Conservation (phyloP, 2,888 invertebrate genomes). For the Nasonovia ribisnigri region DNA sequence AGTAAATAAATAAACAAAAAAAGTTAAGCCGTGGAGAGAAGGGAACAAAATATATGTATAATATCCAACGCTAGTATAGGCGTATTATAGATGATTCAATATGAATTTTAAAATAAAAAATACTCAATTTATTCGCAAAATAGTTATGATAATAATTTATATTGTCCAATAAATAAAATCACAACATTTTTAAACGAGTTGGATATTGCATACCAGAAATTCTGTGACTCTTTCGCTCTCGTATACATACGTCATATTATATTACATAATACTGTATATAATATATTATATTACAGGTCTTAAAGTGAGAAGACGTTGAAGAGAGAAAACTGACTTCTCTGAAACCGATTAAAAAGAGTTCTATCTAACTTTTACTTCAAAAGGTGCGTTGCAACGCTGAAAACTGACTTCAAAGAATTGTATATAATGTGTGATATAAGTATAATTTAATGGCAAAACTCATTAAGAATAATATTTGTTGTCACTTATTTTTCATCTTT, state of each 20-base stretch:
- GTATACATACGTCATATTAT: background rate
- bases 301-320: background rate
- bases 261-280: background rate
- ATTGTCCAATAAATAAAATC: background rate
- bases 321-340: too few species aligned
- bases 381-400: background rate
- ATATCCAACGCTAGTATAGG: background rate
- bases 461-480: background rate
- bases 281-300: background rate
- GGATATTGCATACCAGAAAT: background rate
- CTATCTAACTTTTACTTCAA: background rate
- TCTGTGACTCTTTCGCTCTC: background rate
- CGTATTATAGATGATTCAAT: background rate
- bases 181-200: background rate
- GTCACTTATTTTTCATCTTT: background rate
- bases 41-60: background rate
- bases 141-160: background rate
- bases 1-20: slow-evolving; percentile 17
- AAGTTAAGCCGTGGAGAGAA: background rate
- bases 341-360: background rate
- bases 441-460: background rate
- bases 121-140: background rate
- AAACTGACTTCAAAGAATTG: background rate
- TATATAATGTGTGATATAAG: background rate
- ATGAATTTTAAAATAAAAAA: background rate